A percentile compares a stretch with the other conserved stretches of the same genome.
These are phyloP conservation scores for Malacoctenus gilli DNA, from an alignment of 2,797 vertebrate genomes.

Conservation along the genomic window DNA sequence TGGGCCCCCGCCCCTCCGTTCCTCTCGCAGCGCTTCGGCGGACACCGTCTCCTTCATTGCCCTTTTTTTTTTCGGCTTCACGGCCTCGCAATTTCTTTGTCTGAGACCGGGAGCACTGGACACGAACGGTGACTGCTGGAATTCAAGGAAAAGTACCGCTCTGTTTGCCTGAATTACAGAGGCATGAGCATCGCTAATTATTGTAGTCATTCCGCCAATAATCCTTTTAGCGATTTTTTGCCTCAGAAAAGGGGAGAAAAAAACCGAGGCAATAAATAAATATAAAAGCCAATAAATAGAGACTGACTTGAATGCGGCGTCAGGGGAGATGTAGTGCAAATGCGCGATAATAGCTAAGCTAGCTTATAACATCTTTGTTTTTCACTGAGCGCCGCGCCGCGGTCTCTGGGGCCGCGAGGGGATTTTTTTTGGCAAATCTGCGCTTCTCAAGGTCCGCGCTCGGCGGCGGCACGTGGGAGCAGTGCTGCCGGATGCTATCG, in stretches of 20 bases:
- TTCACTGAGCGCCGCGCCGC: constrained; percentile 74
- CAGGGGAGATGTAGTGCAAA: constrained; percentile 88
- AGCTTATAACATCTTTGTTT: constrained; percentile 88
- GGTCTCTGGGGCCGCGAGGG: constrained; percentile 78
- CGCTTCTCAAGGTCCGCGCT: constrained; percentile 78
- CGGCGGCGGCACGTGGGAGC: constrained; percentile 68
- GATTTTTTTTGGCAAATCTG: constrained; percentile 77
- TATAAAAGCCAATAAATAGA: constrained; percentile 91
- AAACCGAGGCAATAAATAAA: constrained; percentile 82
- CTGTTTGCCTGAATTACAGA: constrained; percentile 60
- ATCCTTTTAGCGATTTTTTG: constrained; percentile 94
- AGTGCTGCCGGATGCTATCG: constrained; percentile 65
- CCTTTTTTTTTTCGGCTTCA: constrained; percentile 56
- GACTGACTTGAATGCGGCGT: constrained; percentile 88
- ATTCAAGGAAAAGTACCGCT: constrained; percentile 65
- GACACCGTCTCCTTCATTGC: constrained; percentile 28
- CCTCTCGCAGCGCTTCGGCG: too few relatives aligned
- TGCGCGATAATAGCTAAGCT: constrained; percentile 86
- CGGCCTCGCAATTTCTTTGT: constrained; percentile 33
- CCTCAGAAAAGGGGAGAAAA: constrained; percentile 73
- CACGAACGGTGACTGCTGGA: constrained; percentile 45
- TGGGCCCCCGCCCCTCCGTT: too few relatives aligned
- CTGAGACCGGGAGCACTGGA: constrained; percentile 53
- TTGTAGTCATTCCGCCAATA: constrained; percentile 90
- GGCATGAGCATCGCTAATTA: constrained; percentile 77